Evolutionary conservation across 2,797 vertebrate genomes (phyloP), one percentile per base, ranked within the genome.

Genomic region (Hypotaenidia philippensis): DNA sequence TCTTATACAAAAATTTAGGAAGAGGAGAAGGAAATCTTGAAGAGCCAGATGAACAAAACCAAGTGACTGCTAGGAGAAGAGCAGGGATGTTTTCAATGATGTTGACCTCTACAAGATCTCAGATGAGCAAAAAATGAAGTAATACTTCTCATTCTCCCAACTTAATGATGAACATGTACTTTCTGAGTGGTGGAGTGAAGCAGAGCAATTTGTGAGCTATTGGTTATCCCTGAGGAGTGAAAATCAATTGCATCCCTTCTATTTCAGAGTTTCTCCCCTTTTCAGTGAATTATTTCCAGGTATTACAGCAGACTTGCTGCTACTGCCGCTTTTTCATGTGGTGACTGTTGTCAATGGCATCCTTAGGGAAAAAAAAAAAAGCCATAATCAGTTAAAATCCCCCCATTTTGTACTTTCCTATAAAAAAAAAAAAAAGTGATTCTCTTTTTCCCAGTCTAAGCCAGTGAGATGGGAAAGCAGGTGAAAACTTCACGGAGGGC

Each of bases 51-150:
- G 59, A 95, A 50, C 25, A 71, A 69, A 69, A 71, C 29, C 3
- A 1, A 74, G 32, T 36, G 25, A 77, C 22, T 91, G 38, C 79
- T 91, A 80, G 56, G 72, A 31, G 36, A 41, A 47, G 13, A 89
- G 44, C 29, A 63, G 64, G 76, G 65, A 66, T 3, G 6, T 70
- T 94, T 90, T 69, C 83, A 53, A 10, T 61, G 27, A 38, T 45
- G 66, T 91, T 95, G 86, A 89, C 74, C 91, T 82, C 52, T 84
- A 52, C 40, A 79, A 49, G 66, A 82, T 95, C 40, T 76, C 63
- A 90, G 64, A 89, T 92, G 90, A 90, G 80, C 31, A 19, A 75
- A 90, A 95, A 94, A 81, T 86, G 40, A 93, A 90, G 40, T 86
- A 94, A 91, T 80, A 32, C 52, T 90, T 94, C 59, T 86, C 45